Evolutionary conservation across 2,888 invertebrate genomes (phyloP), one percentile per base, ranked within the genome.

Genomic region (Zhengitettix transpicula): DNA sequence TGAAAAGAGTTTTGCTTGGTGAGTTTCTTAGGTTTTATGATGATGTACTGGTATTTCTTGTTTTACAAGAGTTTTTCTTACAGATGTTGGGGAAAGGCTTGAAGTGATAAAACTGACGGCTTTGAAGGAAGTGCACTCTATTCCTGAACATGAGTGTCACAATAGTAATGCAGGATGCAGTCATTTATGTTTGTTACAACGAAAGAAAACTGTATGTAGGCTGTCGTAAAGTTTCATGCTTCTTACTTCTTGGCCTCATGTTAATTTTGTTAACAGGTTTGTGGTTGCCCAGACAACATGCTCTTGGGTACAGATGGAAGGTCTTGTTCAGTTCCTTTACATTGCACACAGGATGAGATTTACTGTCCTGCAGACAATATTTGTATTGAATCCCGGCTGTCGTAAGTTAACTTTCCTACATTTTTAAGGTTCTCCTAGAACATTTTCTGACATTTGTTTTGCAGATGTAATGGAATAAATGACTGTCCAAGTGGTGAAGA

Each of bases 231-330:
- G 8, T 9, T 12, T 16, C 2, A 9, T 5, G 28, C 3, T 54
- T 28, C 9, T 7, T 5, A 12, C 1, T 54, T 2, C 15, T 54
- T 54, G 17, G 11, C 9, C 47, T 47, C 3, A n/a, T 40, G 54
- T 54, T 15, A 12, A n/a, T 54, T 53, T 14, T n/a, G 40, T 40
- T 28, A 1, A 16, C 54, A 65, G 67, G 67, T 71, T 2, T 82
- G 82, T 65, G 73, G 74, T 2, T 93, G 93, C 69, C 87, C 91
- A 0, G 71, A 80, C 0, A 85, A 85, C 0, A 77, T 82, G 69
- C 70, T 77, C 1, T 73, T 85, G 12, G 71, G 70, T 1, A 67
- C 69, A 0, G 77, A 80, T 28, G 77, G 77, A 42, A 73, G 70
- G 41, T 81, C 77, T 0, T 92, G 91, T 55, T 41, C 59, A 8